Evolutionary conservation across 2,888 invertebrate species (phyloP), one percentile per base, ranked within the genome.

Genomic region (Plutella xylostella): DNA sequence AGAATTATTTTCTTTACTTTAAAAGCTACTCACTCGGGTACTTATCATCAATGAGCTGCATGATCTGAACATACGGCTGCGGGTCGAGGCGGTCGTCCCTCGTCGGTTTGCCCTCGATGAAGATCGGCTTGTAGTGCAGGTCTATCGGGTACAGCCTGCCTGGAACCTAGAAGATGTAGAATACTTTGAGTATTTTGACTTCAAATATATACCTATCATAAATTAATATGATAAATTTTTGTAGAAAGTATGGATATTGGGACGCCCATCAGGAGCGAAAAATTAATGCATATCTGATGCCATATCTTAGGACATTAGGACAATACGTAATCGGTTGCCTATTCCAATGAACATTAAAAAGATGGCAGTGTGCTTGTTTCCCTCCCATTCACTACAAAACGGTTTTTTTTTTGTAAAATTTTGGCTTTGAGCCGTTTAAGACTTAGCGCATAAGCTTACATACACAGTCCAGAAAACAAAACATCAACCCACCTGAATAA

Each of bases 101-200:
- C 1, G 88, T 68, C 1, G 88, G 87, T 47, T 79, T 80, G 1
- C 75, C 80, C 44, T 85, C 84, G 31, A 80, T 69, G 6, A 77
- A 66, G 48, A 76, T 87, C 0, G 97, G 96, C 60, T 90, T 88
- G 65, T 97, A 98, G 50, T 92, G 86, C 31, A 97, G 83, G 64
- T 96, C 91, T 52, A 99, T 98, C 0, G 98, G 96, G 77, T 91
- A 96, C 28, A 99, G 80, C 43, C 98, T 87, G 1, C 99, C 98
- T 5, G 98, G 98, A 14, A 98, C 96, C 91, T 93, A 58, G 7
- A 59, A 51, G 18, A 28, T 7, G 11, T 3, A 40, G 14, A 20
- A n/a, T n/a, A n/a, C n/a, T n/a, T n/a, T n/a, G 1, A 21, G 28
- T 6, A 2, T 34, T 34, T 2, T 34, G n/a, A 34, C 14, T 39